Percentiles rank a stretch among this genome's conserved stretches.
Conservation (phyloP, 2,113 vertebrate species). For the Nettapus auritus region DNA sequence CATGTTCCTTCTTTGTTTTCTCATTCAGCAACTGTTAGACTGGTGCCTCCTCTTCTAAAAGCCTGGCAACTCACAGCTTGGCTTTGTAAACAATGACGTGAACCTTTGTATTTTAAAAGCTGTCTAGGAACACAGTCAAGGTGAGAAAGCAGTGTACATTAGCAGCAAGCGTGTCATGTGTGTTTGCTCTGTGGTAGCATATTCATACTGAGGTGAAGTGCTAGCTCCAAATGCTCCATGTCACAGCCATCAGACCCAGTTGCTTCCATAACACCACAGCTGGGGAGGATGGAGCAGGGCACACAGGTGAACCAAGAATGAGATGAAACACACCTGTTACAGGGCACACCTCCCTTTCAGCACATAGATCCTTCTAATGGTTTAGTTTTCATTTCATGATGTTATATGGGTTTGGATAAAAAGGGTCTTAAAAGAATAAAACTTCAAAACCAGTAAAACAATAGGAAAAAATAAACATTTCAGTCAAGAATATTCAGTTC, state of each 20-base stretch:
- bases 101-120: neutral
- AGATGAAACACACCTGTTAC: neutral
- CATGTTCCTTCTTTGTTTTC: neutral
- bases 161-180: rapidly evolving
- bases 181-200: neutral
- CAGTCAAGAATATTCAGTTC: neutral
- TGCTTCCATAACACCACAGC: neutral
- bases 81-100: neutral
- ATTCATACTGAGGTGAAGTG: neutral
- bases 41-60: neutral
- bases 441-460: neutral
- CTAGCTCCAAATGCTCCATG: neutral
- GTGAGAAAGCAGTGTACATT: neutral
- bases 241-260: neutral
- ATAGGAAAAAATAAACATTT: neutral
- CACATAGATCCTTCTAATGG: neutral
- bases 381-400: neutral
- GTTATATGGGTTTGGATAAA: neutral
- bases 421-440: neutral
- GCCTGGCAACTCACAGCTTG: neutral
- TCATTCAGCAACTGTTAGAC: neutral
- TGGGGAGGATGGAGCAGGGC: neutral
- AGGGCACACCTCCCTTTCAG: rapidly evolving
- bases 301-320: neutral
- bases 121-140: neutral